Conservation (phyloP, 2,113 vertebrate species). For the Centropristis striata region DNA sequence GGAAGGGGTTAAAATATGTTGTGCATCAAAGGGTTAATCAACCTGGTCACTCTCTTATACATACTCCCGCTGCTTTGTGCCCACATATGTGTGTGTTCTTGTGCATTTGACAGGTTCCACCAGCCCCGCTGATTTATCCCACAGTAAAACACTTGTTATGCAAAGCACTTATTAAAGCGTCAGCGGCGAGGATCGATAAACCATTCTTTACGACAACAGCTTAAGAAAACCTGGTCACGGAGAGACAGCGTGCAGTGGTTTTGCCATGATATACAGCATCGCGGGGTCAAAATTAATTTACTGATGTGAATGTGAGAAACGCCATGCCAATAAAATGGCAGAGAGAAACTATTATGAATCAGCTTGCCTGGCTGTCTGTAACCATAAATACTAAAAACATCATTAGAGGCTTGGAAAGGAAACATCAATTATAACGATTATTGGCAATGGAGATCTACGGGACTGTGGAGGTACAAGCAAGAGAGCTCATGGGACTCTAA, state of each 20-base stretch:
- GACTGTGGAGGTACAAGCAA: slow-evolving; percentile 49
- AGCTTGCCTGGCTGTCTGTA: slow-evolving; percentile 61
- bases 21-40: no score
- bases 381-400: slow-evolving; percentile 81
- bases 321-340: slow-evolving; percentile 72
- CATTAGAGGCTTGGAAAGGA: slow-evolving; percentile 69
- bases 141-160: slow-evolving; percentile 82
- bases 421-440: slow-evolving; percentile 79
- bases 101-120: slow-evolving; percentile 49
- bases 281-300: slow-evolving; percentile 83
- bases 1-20: no score
- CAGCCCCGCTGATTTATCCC: slow-evolving; percentile 71
- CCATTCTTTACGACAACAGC: slow-evolving; percentile 81
- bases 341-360: slow-evolving; percentile 74
- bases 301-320: slow-evolving; percentile 77
- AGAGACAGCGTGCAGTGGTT: slow-evolving; percentile 58
- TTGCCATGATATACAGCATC: slow-evolving; percentile 72
- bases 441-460: slow-evolving; percentile 62
- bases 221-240: slow-evolving; percentile 76
- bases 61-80: slow-evolving; percentile 7
- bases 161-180: slow-evolving; percentile 82
- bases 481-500: slow-evolving; percentile 65
- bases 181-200: slow-evolving; percentile 82
- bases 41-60: not conserved
- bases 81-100: slow-evolving; percentile 25